These are phyloP conservation scores for Littorina saxatilis DNA, from an alignment of 1,140 invertebrate genomes.

Conservation along the genomic window DNA sequence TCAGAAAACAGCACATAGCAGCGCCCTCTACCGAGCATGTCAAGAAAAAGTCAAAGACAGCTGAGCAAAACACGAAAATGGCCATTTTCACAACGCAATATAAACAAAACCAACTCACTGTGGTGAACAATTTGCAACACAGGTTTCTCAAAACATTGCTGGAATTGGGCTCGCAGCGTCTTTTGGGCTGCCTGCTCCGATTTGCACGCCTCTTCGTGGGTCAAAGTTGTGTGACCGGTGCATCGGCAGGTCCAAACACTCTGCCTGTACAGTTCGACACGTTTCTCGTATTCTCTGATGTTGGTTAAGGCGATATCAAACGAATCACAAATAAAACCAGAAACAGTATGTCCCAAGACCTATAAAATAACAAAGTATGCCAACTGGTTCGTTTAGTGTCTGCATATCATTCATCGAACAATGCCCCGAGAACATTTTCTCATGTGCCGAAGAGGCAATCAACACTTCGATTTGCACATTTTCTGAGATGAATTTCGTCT, in stretches of 20 bases:
- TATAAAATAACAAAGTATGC: neutral
- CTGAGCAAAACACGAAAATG: neutral
- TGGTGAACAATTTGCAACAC: slow-evolving; percentile 75
- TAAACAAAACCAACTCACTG: slow-evolving; percentile 65
- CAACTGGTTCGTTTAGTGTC: neutral
- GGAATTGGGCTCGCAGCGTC: slow-evolving; percentile 70
- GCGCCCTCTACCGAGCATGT: slow-evolving; percentile 11
- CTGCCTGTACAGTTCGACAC: slow-evolving; percentile 68
- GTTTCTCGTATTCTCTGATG: slow-evolving; percentile 70
- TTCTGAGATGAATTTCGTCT: no score
- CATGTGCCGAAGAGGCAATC: no score
- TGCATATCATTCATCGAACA: neutral
- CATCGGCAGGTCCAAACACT: slow-evolving; percentile 77
- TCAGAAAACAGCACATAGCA: neutral
- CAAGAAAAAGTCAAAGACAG: neutral
- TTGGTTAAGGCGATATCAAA: slow-evolving; percentile 55
- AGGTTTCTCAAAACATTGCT: slow-evolving; percentile 71
- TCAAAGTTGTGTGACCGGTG: slow-evolving; percentile 76
- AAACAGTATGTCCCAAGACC: no score
- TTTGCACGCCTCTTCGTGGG: slow-evolving; percentile 75
- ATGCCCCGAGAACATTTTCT: neutral
- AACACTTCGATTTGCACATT: no score
- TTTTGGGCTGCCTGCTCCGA: slow-evolving; percentile 73
- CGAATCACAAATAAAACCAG: neutral
- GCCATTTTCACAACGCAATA: neutral